A percentile compares a stretch with the other conserved stretches of the same genome.
Evolutionary conservation across 2,888 invertebrate species (phyloP).

Genomic region (Pelosia muscerda): DNA sequence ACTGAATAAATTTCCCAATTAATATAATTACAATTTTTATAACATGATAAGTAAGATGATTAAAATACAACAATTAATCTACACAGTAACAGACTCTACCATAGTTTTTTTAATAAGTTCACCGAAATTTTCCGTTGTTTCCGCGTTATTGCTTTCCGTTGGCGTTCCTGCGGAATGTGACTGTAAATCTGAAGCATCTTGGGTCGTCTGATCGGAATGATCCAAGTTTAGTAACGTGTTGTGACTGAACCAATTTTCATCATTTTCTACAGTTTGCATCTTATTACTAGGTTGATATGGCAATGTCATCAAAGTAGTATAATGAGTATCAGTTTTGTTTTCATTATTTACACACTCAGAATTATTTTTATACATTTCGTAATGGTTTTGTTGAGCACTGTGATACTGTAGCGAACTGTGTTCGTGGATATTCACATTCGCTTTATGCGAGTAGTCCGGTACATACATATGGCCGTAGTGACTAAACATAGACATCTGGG

Average conservation of each 20-base stretch:
- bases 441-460: conserved; percentile 79
- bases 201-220: conserved; percentile 72
- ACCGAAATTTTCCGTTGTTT: conserved; percentile 92
- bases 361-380: conserved; percentile 77
- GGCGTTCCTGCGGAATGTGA: conserved; percentile 56
- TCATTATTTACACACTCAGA: conserved; percentile 79
- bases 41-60: conserved; percentile 78
- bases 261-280: conserved; percentile 88
- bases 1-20: conserved; percentile 65
- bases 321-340: conserved; percentile 84
- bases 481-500: conserved; percentile 83
- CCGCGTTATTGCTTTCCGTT: conserved; percentile 62
- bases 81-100: conserved; percentile 96
- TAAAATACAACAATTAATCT: conserved; percentile 84
- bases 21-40: conserved; percentile 80
- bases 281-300: conserved; percentile 89
- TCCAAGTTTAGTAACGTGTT: conserved; percentile 77
- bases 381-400: conserved; percentile 71
- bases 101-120: conserved; percentile 97
- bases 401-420: conserved; percentile 74
- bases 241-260: conserved; percentile 84
- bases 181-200: conserved; percentile 67
- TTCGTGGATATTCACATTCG: conserved; percentile 65
- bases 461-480: conserved; percentile 83
- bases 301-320: conserved; percentile 90